Conservation (phyloP, 2,888 invertebrate species). For the Lissonota sp. region DNA sequence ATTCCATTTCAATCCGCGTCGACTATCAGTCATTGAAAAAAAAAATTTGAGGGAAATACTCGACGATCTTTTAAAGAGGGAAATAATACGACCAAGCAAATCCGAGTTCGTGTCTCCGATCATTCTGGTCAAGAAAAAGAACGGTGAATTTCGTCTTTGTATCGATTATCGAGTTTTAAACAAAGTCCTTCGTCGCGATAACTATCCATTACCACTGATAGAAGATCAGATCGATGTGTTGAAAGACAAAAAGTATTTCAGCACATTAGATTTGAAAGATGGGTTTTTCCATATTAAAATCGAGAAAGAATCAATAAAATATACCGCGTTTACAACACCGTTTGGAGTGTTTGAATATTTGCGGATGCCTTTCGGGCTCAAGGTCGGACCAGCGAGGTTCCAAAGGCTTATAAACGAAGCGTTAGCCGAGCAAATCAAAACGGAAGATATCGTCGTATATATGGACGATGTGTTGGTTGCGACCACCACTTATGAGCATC, state of each 20-base stretch:
- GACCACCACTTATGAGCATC: slow-evolving; percentile 54
- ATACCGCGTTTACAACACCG: slow-evolving; percentile 63
- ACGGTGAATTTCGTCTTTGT: slow-evolving; percentile 43
- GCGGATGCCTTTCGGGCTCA: slow-evolving; percentile 58
- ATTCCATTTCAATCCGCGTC: slow-evolving; percentile 54
- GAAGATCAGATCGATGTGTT: slow-evolving; percentile 49
- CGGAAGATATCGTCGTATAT: slow-evolving; percentile 56
- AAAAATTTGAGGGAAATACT: slow-evolving; percentile 47
- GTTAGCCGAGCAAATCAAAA: slow-evolving; percentile 34
- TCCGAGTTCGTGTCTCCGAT: slow-evolving; percentile 61
- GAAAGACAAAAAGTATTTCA: slow-evolving; percentile 53
- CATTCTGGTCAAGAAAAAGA: slow-evolving; percentile 55
- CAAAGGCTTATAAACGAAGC: slow-evolving; percentile 48
- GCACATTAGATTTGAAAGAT: slow-evolving; percentile 56
- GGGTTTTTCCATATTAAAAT: slow-evolving; percentile 58
- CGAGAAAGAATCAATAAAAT: slow-evolving; percentile 57
- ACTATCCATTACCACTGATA: slow-evolving; percentile 59
- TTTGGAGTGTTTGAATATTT: slow-evolving; percentile 60
- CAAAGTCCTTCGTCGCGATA: slow-evolving; percentile 40
- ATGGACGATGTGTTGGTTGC: slow-evolving; percentile 54
- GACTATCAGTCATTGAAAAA: slow-evolving; percentile 54
- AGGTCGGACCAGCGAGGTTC: slow-evolving; percentile 38
- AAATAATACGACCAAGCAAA: slow-evolving; percentile 57
- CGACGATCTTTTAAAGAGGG: slow-evolving; percentile 45
- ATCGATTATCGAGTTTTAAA: slow-evolving; percentile 52